A percentile compares a stretch with the other conserved stretches of the same genome.
phyloP scores from a whole-genome alignment of 2,797 vertebrate genomes.

The Neosilurus mollespiculum region DNA sequence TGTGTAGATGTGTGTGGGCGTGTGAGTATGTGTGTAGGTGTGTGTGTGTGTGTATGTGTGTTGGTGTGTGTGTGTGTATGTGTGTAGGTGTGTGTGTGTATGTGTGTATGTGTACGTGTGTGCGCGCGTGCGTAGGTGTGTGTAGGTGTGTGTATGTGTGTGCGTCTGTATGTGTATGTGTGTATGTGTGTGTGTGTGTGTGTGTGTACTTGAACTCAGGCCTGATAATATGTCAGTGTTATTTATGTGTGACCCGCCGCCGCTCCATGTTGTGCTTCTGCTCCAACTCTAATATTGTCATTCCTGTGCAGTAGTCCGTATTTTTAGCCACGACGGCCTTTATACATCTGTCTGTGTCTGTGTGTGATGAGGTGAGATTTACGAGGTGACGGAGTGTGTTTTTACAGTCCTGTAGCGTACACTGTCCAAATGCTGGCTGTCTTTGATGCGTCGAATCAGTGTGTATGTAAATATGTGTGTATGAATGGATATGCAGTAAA shows the following conservation, averaged over 20 bases:
- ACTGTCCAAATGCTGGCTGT: not conserved
- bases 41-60: no score
- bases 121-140: no score
- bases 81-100: no score
- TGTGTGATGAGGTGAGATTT: slow-evolving; percentile 39
- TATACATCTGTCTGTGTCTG: slow-evolving; percentile 42
- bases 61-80: no score
- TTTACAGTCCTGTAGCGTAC: slow-evolving; percentile 18
- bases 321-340: slow-evolving; percentile 21
- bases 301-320: slow-evolving; percentile 26
- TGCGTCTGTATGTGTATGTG: no score
- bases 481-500: slow-evolving; percentile 2
- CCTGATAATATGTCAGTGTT: slow-evolving; percentile 27
- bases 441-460: slow-evolving; percentile 7
- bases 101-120: no score
- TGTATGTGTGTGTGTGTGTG: not conserved
- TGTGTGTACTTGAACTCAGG: slow-evolving; percentile 10
- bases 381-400: slow-evolving; percentile 31
- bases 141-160: no score
- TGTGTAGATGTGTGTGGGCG: no score
- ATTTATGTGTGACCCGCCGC: slow-evolving; percentile 22
- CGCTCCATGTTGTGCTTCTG: slow-evolving; percentile 3
- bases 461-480: not conserved
- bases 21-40: no score
- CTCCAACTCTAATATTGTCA: slow-evolving; percentile 41